These are phyloP conservation scores for Uria aalge DNA, from an alignment of 2,113 vertebrate genomes.

Conservation along the genomic window DNA sequence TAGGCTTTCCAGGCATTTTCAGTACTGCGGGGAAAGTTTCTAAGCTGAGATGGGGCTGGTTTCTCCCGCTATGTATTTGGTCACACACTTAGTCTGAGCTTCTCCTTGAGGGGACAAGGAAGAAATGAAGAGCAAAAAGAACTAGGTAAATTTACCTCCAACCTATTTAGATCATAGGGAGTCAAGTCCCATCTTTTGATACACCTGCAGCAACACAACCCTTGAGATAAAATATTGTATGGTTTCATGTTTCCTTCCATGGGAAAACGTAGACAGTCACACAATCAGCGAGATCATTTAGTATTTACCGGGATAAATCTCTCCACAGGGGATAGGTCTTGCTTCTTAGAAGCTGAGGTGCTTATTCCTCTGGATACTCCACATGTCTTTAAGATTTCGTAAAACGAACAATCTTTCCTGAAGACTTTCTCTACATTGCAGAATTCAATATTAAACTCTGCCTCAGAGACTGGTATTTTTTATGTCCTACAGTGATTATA, in stretches of 20 bases:
- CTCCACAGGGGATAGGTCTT: background rate
- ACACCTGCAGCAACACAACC: background rate
- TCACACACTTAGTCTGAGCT: background rate
- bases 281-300: background rate
- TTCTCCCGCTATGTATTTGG: background rate
- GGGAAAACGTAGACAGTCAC: background rate
- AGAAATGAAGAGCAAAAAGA: background rate
- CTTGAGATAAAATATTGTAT: background rate
- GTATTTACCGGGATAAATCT: background rate
- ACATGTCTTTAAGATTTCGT: background rate
- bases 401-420: background rate
- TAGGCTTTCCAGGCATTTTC: background rate
- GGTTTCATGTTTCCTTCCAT: background rate
- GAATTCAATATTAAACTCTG: background rate
- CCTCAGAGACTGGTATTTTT: rapidly evolving
- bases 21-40: background rate
- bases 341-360: background rate
- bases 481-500: background rate
- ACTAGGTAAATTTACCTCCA: background rate
- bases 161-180: background rate
- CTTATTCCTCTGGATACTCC: background rate
- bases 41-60: background rate
- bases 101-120: background rate
- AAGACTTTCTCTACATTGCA: background rate
- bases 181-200: background rate